Evolutionary conservation across 2,797 vertebrate genomes (phyloP).

Genomic region (Tolypeutes matacus): DNA sequence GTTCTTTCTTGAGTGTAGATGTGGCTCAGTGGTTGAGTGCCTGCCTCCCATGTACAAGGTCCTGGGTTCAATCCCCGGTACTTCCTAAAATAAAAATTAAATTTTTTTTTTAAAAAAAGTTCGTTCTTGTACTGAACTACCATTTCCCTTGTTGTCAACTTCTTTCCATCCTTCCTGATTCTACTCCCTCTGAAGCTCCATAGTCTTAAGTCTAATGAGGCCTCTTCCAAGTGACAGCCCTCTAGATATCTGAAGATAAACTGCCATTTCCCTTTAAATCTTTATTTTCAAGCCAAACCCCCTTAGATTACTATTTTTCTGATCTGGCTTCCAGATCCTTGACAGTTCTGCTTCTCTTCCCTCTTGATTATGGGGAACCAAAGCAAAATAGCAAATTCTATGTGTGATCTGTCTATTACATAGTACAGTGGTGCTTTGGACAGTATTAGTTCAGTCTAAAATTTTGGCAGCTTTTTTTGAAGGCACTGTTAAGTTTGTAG

Average conservation of each 20-base stretch:
- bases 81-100: too few relatives aligned
- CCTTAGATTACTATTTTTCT: neutral
- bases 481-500: conserved; percentile 19
- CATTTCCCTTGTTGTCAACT: conserved; percentile 6
- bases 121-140: neutral
- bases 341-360: conserved; percentile 40
- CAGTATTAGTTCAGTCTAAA: neutral
- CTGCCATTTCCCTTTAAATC: neutral
- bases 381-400: neutral
- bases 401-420: neutral
- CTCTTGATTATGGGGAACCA: neutral
- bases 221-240: neutral
- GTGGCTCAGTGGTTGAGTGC: too few relatives aligned
- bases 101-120: neutral
- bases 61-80: too few relatives aligned
- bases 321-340: conserved; percentile 25
- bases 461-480: conserved; percentile 40
- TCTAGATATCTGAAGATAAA: conserved; percentile 20
- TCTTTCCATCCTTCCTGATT: neutral
- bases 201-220: neutral
- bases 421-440: neutral
- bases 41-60: too few relatives aligned
- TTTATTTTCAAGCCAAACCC: neutral
- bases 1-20: neutral
- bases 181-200: conserved; percentile 19